phyloP scores from a whole-genome alignment of 1,140 invertebrate genomes.

The Trichonephila inaurata region DNA sequence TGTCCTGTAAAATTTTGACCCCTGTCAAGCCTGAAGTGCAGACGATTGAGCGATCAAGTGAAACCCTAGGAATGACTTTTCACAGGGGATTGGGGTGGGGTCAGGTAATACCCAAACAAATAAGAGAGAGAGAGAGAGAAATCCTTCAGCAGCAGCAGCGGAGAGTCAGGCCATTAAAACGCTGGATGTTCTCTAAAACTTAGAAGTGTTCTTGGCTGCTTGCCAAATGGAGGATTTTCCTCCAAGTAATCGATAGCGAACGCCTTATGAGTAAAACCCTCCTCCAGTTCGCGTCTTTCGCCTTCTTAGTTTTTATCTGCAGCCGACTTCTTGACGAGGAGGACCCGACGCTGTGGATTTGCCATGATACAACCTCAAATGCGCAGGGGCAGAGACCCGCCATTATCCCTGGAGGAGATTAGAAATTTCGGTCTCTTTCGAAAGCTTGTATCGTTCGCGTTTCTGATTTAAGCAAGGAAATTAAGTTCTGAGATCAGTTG shows the following conservation, averaged over 20 bases:
- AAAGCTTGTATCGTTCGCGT: too few species aligned
- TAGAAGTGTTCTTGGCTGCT: constrained; percentile 28
- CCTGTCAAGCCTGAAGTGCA: too few species aligned
- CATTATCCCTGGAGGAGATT: too few species aligned
- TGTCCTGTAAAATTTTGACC: too few species aligned
- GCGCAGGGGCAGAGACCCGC: too few species aligned
- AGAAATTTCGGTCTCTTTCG: too few species aligned
- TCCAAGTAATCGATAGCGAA: constrained; percentile 53
- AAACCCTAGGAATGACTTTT: neutral
- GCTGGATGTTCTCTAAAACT: constrained; percentile 19
- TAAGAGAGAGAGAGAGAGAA: neutral
- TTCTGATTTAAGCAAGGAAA: too few species aligned
- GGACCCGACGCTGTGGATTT: neutral
- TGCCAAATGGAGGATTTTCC: constrained; percentile 58
- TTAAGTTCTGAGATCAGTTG: too few species aligned
- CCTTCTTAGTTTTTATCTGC: neutral
- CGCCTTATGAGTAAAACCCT: constrained; percentile 24
- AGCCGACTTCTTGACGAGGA: constrained; percentile 3
- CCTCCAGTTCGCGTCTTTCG: neutral
- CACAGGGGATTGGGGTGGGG: neutral
- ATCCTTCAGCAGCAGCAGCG: neutral
- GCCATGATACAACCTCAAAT: neutral
- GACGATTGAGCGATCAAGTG: too few species aligned
- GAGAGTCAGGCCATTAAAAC: constrained; percentile 16
- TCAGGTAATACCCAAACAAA: constrained; percentile 21